Evolutionary conservation across 2,797 vertebrate genomes (phyloP).

Genomic region (Pseudochirops corinnae): DNA sequence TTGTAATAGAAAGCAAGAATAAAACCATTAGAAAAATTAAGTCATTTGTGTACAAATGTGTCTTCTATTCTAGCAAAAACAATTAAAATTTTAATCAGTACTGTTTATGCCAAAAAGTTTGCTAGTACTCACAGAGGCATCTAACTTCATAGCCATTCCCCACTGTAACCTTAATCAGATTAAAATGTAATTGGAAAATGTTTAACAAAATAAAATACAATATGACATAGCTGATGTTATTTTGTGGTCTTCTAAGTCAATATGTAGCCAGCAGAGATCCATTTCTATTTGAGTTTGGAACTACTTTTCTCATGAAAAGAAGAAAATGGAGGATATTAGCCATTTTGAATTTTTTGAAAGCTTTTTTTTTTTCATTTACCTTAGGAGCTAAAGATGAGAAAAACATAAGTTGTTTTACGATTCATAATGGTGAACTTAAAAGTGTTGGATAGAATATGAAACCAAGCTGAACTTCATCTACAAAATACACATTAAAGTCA

Average conservation of each 20-base stretch:
- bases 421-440: background rate
- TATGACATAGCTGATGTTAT: background rate
- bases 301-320: background rate
- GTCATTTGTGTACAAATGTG: slow-evolving; percentile 19
- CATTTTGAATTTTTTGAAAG: background rate
- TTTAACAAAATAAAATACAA: background rate
- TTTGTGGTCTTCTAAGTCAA: background rate
- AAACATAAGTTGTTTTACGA: background rate
- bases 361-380: background rate
- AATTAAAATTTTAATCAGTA: background rate
- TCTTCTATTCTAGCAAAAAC: slow-evolving; percentile 55
- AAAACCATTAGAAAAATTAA: slow-evolving; percentile 70
- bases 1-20: slow-evolving; percentile 76
- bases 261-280: background rate
- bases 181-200: background rate
- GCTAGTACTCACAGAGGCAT: background rate
- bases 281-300: background rate
- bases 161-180: background rate
- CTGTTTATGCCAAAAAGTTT: background rate
- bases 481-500: background rate
- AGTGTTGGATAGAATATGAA: background rate
- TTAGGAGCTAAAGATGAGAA: background rate
- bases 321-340: background rate
- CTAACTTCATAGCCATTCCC: background rate
- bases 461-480: background rate